These are phyloP conservation scores for Hippocampus zosterae DNA, from an alignment of 2,113 vertebrate species.

Conservation along the genomic window DNA sequence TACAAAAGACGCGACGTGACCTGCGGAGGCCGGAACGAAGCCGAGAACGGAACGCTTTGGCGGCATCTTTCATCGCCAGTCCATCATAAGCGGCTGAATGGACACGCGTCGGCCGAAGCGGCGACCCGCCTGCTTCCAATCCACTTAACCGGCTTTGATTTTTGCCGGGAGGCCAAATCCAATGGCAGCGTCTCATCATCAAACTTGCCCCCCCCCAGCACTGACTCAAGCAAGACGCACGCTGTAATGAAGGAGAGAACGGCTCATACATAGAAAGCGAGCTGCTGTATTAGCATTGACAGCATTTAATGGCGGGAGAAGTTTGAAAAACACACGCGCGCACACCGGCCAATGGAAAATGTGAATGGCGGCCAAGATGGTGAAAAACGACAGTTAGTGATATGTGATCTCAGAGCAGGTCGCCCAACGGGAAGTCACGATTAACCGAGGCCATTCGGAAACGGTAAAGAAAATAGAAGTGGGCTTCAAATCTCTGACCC, in stretches of 20 bases:
- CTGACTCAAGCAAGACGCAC: background rate
- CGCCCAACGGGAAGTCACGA: constrained; percentile 48
- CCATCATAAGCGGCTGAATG: constrained; percentile 42
- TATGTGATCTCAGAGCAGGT: constrained; percentile 49
- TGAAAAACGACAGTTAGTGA: constrained; percentile 48
- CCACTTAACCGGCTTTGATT: constrained; percentile 15
- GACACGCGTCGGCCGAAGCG: constrained; percentile 18
- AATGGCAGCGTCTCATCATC: constrained; percentile 27
- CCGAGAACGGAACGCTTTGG: constrained; percentile 27
- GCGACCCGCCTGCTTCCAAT: constrained; percentile 34
- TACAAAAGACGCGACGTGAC: constrained; percentile 36
- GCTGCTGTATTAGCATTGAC: constrained; percentile 15
- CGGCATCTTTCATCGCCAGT: constrained; percentile 55
- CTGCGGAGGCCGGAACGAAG: constrained; percentile 12
- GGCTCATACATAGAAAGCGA: constrained; percentile 4
- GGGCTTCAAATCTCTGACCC: constrained; percentile 27
- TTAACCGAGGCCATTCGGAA: constrained; percentile 51
- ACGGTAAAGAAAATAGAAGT: constrained; percentile 52
- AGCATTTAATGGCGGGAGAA: constrained; percentile 18
- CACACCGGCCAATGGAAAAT: constrained; percentile 40
- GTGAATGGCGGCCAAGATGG: constrained; percentile 34
- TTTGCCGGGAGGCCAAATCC: constrained; percentile 31
- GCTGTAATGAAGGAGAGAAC: background rate
- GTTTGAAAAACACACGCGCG: constrained; percentile 22
- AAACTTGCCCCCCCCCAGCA: background rate